Conservation (phyloP, 2,113 vertebrate species). For the Pygoscelis antarcticus region DNA sequence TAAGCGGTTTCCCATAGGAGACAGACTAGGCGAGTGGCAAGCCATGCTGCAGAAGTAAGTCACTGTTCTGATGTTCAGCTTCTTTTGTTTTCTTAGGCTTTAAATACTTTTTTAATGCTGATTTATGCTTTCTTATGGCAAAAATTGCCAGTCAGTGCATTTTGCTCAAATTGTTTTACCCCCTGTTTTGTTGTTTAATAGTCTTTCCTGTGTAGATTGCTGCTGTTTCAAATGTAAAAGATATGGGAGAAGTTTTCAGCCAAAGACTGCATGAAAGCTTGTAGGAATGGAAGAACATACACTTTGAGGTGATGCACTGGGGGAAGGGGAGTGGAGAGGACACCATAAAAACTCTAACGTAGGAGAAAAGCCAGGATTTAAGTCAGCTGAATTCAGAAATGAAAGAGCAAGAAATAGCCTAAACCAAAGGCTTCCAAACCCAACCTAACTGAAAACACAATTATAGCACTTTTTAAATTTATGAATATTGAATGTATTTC, state of each 20-base stretch:
- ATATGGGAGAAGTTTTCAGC: not conserved
- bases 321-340: not conserved
- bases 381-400: not conserved
- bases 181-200: not conserved
- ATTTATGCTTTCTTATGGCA: not conserved
- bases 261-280: not conserved
- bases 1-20: slow-evolving; percentile 92
- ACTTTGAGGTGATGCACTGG: not conserved
- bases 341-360: not conserved
- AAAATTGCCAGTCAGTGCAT: not conserved
- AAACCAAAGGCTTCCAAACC: not conserved
- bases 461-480: not conserved
- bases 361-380: not conserved
- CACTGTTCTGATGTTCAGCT: not conserved
- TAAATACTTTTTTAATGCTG: not conserved
- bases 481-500: not conserved
- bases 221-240: not conserved
- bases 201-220: not conserved
- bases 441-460: not conserved
- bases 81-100: not conserved
- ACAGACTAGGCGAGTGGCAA: slow-evolving; percentile 96
- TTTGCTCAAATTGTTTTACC: not conserved
- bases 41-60: slow-evolving; percentile 96
- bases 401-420: not conserved
- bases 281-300: not conserved